Base-by-base conservation (phyloP, 2,113 vertebrate genomes). In the Chaetura pelagica region DNA sequence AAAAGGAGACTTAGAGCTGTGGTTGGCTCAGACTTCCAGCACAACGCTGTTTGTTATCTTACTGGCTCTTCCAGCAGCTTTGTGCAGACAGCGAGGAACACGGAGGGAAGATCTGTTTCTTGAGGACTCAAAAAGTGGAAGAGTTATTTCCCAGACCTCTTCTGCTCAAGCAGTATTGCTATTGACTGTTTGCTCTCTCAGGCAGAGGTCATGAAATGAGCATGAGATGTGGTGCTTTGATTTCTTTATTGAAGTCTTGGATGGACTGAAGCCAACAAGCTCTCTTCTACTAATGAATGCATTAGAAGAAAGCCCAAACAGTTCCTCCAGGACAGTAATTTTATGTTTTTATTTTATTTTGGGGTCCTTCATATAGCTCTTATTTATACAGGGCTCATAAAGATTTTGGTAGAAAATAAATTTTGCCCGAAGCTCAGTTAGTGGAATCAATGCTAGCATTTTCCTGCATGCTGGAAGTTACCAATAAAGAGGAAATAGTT, bases 11-110 rank as follows among this genome's bases (percentile, higher is more conserved):
- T 58, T 76, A 30, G 81, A 86, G 68, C 90, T 93, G 93, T 88
- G 76, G 85, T 0, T 94, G 93, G 52, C 92, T 93, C 94, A 93
- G 85, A 5, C 85, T 96, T 90, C 88, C 92, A 96, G 79, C 85
- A 68, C 1, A 24, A 61, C 54, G 15, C n/a, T 46, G 24, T 85
- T 66, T 71, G 64, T 62, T 73, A 40, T 87, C 77, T 66, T 73
- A 35, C 35, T 3, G 21, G 11, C 66, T 95, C 54, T 83, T 58
- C 35, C 46, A 52, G 67, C 54, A 93, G 54, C 76, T 79, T 23
- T 0, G 0, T 57, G 34, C 58, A 67, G 59, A 42, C 72, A n/a
- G 27, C 1, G 59, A 10, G 23, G 64, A 63, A 49, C 0, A 1
- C 55, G 44, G 35, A 85, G 22, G 29, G 48, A 79, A 42, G 83